Evolutionary conservation across 2,888 invertebrate genomes (phyloP), one percentile per base, ranked within the genome.

Genomic region (Trichacis sp.): DNA sequence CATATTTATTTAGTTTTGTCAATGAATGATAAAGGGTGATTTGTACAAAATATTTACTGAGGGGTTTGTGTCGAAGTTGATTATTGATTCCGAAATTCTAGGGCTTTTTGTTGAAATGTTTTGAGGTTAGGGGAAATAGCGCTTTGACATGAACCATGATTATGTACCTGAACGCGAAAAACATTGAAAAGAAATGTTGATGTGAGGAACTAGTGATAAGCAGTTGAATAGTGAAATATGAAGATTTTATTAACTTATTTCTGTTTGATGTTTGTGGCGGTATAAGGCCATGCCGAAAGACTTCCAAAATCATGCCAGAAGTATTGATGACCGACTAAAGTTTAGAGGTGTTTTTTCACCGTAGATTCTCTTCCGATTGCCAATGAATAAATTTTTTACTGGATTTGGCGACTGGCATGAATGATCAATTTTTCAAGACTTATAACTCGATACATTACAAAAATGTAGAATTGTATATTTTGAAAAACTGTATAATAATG

Each of bases 91-190:
- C 33, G n/a, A 33, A 33, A 11, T 33, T 33, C 11, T 9, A 6
- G 33, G 33, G 2, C 2, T 33, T 33, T 33, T 33, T 33, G 24
- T 8, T 5, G 3, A 24, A 24, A 24, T 24, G 3, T 24, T 3
- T n/a, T n/a, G n/a, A n/a, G n/a, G n/a, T 29, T 29, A 9, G 29
- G 29, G 29, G 9, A 29, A 29, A 29, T 29, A 4, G 29, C 5
- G 29, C 29, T 43, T 60, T 53, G 49, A 29, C 45, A 45, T 48
- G 49, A 54, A 54, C 43, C 18, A 42, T 38, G 40, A 20, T 49
- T 55, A 24, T 15, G 60, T 61, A 61, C 60, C 60, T 61, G 60
- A 61, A 48, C 52, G 47, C 15, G 47, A 29, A 11, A 48, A 46
- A n/a, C 48, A 46, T 58, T 50, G 24, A 33, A 8, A 55, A 43